Evolutionary conservation across 2,113 vertebrate species (phyloP), one percentile per base, ranked within the genome.

Genomic region (Bubo blakistoni): DNA sequence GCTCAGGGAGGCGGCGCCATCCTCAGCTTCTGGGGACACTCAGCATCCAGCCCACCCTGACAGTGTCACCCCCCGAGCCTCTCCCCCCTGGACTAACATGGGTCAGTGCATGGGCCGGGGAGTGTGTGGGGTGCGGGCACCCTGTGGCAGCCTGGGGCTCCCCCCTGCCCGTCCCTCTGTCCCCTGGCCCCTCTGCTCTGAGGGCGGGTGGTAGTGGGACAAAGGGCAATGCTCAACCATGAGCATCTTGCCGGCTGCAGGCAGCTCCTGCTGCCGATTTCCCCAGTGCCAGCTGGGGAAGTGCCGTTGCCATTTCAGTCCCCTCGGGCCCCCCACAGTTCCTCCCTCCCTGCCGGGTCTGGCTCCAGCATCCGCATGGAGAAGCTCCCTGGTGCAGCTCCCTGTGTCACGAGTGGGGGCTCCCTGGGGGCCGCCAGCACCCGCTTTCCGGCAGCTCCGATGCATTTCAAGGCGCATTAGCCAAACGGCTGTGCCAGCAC

Each of bases 231-330:
- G 69, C 32, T 87, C 6, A 26, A 25, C 59, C 11, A 3, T 2
- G 3, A 57, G 69, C 51, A 62, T 40, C 59, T 81, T 7, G 0
- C 46, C 0, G 0, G 1, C 38, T 58, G 22, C 0, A 0, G 59
- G 25, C 72, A 84, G n/a, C 55, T 78, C 61, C 38, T 62, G 55
- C 72, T 91, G 62, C 47, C 6, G 0, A 0, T 40, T 36, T 65
- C 15, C 52, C 22, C 58, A 10, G 47, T 25, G 85, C 58, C 58
- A 46, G 14, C 63, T 34, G 30, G 32, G 42, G 27, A 55, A 65
- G 47, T 1, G 0, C 36, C 0, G 0, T 18, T 27, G 27, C 22
- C 17, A 2, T 73, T 81, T 69, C 42, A 36, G 24, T 13, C 17
- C 27, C 7, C 4, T 74, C 0, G 1, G 14, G 14, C 16, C 24